Base-by-base conservation (phyloP, 2,797 vertebrate genomes). In the Myiothlypis chrysogaster region DNA sequence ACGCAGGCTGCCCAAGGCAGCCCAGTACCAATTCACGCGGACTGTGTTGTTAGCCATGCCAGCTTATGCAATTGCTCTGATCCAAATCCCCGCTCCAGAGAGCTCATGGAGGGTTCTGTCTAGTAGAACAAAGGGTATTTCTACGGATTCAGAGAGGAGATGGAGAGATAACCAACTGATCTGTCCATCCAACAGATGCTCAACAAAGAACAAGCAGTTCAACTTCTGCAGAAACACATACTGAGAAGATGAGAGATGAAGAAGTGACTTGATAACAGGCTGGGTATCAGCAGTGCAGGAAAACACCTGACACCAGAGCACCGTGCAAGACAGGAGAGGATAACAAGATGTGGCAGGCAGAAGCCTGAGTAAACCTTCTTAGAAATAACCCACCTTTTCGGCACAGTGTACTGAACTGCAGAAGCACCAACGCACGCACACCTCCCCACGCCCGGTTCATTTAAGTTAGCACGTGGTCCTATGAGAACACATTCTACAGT, bases 41-140 rank as follows among this genome's bases (percentile, higher is more conserved):
- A 71, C 89, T 53, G 14, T 11, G 80, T 32, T 8, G 6, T 41
- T 34, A 66, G 55, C 63, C 46, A 56, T 1, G 13, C 70, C 91
- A 94, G 89, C 89, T 95, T 95, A 96, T 68, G 79, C 95, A 95
- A 94, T 53, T 70, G 82, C 71, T 93, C 78, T 56, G 60, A 83
- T 90, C 71, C 77, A 86, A 93, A 93, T 78, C 87, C 53, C 78
- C 0, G 3, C 71, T 73, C 53, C 60, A 77, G 28, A 73, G 75
- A 87, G 85, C 66, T 83, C 4, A 1, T 8, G 61, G 63, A 81
- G 44, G 49, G 60, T 73, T 94, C 47, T 1, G 1, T 9, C 4
- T 37, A 39, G 0, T 13, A 47, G 60, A 28, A 68, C 30, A 57
- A 60, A 21, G 14, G 15, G 24, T 25, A 69, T 39, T 90, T 90